Base-by-base conservation (phyloP, 2,888 invertebrate genomes). In the Blastobasis adustella region DNA sequence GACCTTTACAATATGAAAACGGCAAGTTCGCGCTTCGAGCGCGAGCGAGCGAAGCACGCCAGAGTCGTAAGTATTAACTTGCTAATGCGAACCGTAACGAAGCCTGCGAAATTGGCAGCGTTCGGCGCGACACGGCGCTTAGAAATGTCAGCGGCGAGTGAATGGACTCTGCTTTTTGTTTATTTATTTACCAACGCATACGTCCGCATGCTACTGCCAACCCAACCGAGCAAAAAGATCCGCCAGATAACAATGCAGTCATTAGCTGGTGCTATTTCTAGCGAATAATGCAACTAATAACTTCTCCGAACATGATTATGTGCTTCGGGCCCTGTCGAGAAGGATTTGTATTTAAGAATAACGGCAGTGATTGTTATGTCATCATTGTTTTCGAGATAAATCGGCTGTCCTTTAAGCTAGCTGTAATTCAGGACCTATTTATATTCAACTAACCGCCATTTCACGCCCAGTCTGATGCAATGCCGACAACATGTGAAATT, bases 101-200 rank as follows among this genome's bases (percentile, higher is more conserved):
- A 69, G 67, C 66, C 63, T 66, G 73, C 65, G 69, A 72, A 79
- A 78, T 72, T 64, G 64, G 61, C 65, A 64, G 58, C 49, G 67
- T 83, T 79, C 78, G 81, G 79, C 83, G 81, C 75, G 71, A 69
- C 73, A 69, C 71, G 58, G 59, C 10, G 70, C 69, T 68, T 73
- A 78, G 75, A 86, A 86, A 87, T 86, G 86, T 85, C 87, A 87
- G 76, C 72, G 65, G 72, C 66, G 78, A 79, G 84, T 86, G 84
- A 87, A 87, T 84, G 85, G 85, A 82, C 84, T 79, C 76, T 65
- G 76, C 71, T 75, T 80, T 78, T 77, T 77, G 76, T 80, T 79
- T 79, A 71, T 84, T 82, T 42, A 42, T 42, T n/a, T 82, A 79
- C 81, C 79, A 73, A 63, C 75, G 70, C 71, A 75, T 79, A 79